Conservation (phyloP, 2,113 vertebrate species). For the Apteryx owenii region DNA sequence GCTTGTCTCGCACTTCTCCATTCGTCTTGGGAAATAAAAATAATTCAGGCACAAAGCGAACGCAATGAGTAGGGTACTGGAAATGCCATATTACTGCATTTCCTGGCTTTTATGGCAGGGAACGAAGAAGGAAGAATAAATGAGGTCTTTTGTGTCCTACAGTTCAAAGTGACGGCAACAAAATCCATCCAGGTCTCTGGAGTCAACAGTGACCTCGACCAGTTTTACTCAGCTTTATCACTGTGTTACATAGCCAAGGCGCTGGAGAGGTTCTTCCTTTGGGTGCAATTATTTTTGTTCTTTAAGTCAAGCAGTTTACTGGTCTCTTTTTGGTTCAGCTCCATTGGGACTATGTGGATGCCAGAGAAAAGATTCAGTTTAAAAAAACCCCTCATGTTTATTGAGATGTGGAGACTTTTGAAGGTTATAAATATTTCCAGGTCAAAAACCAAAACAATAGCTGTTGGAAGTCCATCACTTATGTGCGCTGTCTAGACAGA, state of each 20-base stretch:
- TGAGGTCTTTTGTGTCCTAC: constrained; percentile 43
- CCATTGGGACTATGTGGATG: neutral
- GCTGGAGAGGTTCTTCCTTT: constrained; percentile 28
- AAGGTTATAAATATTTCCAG: neutral
- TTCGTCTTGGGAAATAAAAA: constrained; percentile 63
- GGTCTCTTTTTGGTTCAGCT: neutral
- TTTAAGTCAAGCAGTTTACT: neutral
- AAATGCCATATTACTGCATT: constrained; percentile 51
- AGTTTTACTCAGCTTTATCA: constrained; percentile 37
- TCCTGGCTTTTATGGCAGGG: constrained; percentile 58
- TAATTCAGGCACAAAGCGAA: constrained; percentile 34
- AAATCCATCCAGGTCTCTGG: constrained; percentile 23
- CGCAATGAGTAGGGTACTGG: constrained; percentile 20
- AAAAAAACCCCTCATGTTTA: neutral
- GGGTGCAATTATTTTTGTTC: neutral
- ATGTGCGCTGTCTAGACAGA: neutral
- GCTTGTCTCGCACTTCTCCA: constrained; percentile 14
- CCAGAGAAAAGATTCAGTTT: neutral
- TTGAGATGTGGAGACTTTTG: neutral
- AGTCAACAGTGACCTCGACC: neutral
- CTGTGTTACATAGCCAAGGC: neutral
- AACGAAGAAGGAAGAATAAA: constrained; percentile 31
- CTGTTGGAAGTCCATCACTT: neutral
- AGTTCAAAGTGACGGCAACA: constrained; percentile 47
- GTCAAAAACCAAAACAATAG: neutral